These are phyloP conservation scores for Falco novaeseelandiae DNA, from an alignment of 2,797 vertebrate genomes.

Conservation along the genomic window DNA sequence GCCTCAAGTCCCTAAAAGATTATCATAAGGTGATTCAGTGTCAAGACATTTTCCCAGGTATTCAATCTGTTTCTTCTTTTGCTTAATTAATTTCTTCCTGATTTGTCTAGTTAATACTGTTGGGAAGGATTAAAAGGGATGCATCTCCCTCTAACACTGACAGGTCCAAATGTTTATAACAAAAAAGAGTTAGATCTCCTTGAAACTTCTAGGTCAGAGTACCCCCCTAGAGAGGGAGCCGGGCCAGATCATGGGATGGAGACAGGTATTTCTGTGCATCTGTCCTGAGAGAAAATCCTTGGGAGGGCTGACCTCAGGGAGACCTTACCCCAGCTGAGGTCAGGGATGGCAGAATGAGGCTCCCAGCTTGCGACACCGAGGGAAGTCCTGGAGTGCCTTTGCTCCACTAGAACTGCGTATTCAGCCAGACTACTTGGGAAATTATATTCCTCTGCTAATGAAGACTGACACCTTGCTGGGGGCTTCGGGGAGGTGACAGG, in stretches of 20 bases:
- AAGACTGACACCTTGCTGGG: background rate
- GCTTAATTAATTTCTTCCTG: constrained; percentile 43
- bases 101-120: background rate
- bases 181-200: background rate
- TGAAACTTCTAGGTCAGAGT: background rate
- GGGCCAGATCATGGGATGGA: background rate
- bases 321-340: background rate
- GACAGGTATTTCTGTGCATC: background rate
- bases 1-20: background rate
- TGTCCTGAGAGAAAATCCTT: background rate
- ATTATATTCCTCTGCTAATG: background rate
- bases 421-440: background rate
- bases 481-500: background rate
- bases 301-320: background rate
- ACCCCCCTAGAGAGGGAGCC: background rate
- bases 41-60: background rate
- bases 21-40: background rate
- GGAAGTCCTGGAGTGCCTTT: background rate
- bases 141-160: background rate
- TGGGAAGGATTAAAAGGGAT: constrained; percentile 1
- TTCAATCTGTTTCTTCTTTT: background rate
- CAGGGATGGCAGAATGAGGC: rapidly evolving
- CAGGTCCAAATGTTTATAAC: background rate
- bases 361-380: background rate
- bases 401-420: background rate